Evolutionary conservation across 1,140 invertebrate genomes (phyloP), one percentile per base, ranked within the genome.

Genomic region (Neodiprion pinetum): DNA sequence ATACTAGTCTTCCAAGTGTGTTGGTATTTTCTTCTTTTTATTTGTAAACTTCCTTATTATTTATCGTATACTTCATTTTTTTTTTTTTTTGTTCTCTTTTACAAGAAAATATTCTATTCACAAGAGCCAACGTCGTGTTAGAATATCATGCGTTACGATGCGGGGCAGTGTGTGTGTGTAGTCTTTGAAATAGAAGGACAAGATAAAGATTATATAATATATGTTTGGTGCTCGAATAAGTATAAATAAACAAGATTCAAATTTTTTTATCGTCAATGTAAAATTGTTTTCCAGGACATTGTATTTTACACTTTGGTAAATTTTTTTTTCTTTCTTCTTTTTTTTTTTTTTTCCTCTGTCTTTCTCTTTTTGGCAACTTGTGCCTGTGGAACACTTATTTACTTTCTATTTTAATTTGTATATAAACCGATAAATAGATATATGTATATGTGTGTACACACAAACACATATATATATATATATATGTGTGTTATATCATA

Each of bases 361-460:
- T 76, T 77, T 70, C 75, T 71, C 12, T 72, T 82, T 76, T 84
- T 85, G 85, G 84, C 86, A 87, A 87, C 86, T 88, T 88, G 87
- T 88, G 87, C 87, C 87, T 87, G 87, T 88, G 87, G 87, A 88
- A 87, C 85, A 86, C 78, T 85, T 86, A 84, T 82, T 78, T 78
- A 77, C 70, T 67, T 80, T 76, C 67, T 49, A 76, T 79, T 79
- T 72, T 72, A 76, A 81, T 81, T 76, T 83, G 80, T 77, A 77
- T 74, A 75, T 67, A 74, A 72, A 78, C 76, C 72, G 75, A 76
- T 78, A 81, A 79, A 76, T 78, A 78, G 78, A 75, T 77, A 75
- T 76, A 76, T 78, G 76, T 75, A 75, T 74, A 76, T 75, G 28
- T 40, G 28, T 40, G 28, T 40, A 40, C 28, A 40, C 5, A 40